Evolutionary conservation across 92 coral and sea anemone species (phyloP).

Genomic region (Hydrozoanthus gracilis): DNA sequence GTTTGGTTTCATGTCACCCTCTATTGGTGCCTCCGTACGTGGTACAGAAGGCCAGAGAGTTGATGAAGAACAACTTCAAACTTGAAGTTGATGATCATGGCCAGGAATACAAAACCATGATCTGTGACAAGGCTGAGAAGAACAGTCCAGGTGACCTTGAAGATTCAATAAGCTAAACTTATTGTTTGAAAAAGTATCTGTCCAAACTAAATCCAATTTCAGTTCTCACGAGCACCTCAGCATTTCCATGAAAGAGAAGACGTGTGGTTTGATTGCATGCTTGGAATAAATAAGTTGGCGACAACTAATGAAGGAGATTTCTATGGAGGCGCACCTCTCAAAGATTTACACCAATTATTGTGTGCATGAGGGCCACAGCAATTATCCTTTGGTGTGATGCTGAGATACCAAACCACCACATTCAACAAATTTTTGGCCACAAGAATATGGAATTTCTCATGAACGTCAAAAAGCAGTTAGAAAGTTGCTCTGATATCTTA

Average conservation of each 20-base stretch:
- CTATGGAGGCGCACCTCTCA: neutral
- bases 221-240: neutral
- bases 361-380: conserved; percentile 45
- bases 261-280: conserved; percentile 9
- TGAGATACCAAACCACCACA: conserved; percentile 55
- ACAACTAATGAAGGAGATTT: conserved; percentile 32
- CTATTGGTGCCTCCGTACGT: conserved; percentile 28
- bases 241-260: neutral
- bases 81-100: conserved; percentile 24
- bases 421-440: conserved; percentile 30
- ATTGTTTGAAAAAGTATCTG: conserved; percentile 23
- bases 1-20: conserved; percentile 29
- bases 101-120: conserved; percentile 26
- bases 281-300: conserved; percentile 12
- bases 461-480: conserved; percentile 5
- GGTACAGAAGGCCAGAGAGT: conserved; percentile 32
- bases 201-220: conserved; percentile 35
- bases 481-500: conserved; percentile 7
- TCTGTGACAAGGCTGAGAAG: conserved; percentile 34
- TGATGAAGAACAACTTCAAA: neutral
- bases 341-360: conserved; percentile 13
- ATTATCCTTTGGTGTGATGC: conserved; percentile 71
- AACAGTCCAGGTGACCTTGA: conserved; percentile 44
- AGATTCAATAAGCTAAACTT: neutral
- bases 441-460: neutral